Base-by-base conservation (phyloP, 1,140 invertebrate species). In the Saccostrea glomerata region DNA sequence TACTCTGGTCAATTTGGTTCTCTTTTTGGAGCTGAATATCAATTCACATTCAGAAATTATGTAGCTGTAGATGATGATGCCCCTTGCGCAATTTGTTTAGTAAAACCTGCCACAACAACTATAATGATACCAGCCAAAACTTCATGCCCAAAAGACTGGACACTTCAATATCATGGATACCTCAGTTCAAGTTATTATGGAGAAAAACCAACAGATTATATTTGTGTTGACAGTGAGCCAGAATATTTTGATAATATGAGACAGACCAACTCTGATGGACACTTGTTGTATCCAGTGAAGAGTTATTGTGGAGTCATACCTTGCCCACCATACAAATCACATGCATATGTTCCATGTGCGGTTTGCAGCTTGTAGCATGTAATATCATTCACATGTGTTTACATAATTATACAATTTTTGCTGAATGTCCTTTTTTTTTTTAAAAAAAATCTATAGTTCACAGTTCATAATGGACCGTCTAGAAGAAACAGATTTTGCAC, bases 111-210 rank as follows among this genome's bases (percentile, higher is more conserved):
- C 0, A 55, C 23, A 1, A 40, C 84, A 6, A 30, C 85, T 13
- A 36, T 91, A 13, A 93, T 92, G 91, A 85, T 93, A 58, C 92
- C 92, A 5, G 92, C 85, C 2, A 86, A 88, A 70, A 88, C 88
- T 23, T 47, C 60, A 2, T 92, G 92, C 77, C 87, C 88, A 13
- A 17, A 58, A 17, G 90, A 86, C 2, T 93, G 91, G 91, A 86
- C 7, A 17, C 25, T 82, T 20, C 88, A 91, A 40, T 93, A 92
- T 87, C 20, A 23, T 17, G 92, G 92, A 1, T 90, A 89, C 88
- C 86, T 93, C 15, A 91, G 88, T 86, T 25, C 91, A 17, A 84
- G 82, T 15, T 47, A 88, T 82, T 83, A 84, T 55, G 83, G 2
- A 15, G 73, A 90, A 30, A 25, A 40, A 20, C n/a, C 58, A 4